Evolutionary conservation across 2,888 invertebrate genomes (phyloP).

Genomic region (Tholera decimalis): DNA sequence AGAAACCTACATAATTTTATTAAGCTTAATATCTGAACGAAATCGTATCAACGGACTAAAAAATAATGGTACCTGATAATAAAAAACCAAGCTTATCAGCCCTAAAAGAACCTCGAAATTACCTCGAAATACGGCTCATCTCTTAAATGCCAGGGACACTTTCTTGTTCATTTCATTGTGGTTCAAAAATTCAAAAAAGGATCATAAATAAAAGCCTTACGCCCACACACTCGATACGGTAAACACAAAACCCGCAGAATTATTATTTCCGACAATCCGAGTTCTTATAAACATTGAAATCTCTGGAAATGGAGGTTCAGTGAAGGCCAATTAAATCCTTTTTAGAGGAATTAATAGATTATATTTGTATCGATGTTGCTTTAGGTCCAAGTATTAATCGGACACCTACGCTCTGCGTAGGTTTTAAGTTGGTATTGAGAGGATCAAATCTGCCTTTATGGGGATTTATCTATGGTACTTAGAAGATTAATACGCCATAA

Average conservation of each 20-base stretch:
- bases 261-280: constrained; percentile 69
- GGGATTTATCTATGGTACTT: too few species aligned
- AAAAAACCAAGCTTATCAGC: constrained; percentile 1
- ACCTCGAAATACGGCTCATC: constrained; percentile 10
- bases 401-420: not conserved
- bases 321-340: not conserved
- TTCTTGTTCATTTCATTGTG: constrained; percentile 49
- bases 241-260: constrained; percentile 66
- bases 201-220: constrained; percentile 56
- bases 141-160: constrained; percentile 37
- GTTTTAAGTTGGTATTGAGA: not conserved
- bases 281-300: constrained; percentile 1
- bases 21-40: not conserved
- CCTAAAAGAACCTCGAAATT: constrained; percentile 14
- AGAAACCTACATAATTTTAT: too few species aligned
- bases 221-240: constrained; percentile 59
- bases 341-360: not conserved
- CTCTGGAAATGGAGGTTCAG: constrained; percentile 33
- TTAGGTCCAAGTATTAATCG: not conserved
- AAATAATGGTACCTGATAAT: not conserved
- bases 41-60: not conserved
- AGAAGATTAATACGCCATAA: not conserved
- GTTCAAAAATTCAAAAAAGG: constrained; percentile 43
- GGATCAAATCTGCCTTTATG: too few species aligned
- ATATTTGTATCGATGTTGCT: not conserved